Percentiles rank a stretch among this genome's conserved stretches.
phyloP scores from a whole-genome alignment of 2,888 invertebrate genomes.

The Pyrochroa serraticornis region DNA sequence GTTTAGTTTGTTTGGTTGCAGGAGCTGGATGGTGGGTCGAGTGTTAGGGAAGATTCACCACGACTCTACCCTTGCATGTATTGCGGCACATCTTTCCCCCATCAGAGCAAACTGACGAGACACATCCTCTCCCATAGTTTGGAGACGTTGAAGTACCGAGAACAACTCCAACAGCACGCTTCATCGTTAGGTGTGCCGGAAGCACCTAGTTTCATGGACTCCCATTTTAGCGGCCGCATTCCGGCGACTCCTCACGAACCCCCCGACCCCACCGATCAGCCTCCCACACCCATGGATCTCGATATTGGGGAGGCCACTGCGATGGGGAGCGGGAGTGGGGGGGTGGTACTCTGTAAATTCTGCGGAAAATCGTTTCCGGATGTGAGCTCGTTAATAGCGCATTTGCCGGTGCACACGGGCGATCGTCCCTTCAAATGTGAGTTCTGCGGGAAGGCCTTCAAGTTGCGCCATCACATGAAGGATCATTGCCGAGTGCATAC shows the following conservation, averaged over 20 bases:
- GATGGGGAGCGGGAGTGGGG: conserved; percentile 52
- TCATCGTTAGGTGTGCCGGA: conserved; percentile 58
- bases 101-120: conserved; percentile 89
- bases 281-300: conserved; percentile 66
- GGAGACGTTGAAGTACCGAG: conserved; percentile 86
- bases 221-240: conserved; percentile 57
- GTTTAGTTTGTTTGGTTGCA: conserved; percentile 86
- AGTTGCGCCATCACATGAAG: conserved; percentile 91
- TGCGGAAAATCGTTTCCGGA: conserved; percentile 93
- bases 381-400: conserved; percentile 85
- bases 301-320: conserved; percentile 68
- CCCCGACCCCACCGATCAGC: conserved; percentile 60
- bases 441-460: conserved; percentile 93
- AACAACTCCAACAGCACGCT: conserved; percentile 67
- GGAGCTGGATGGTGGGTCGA: conserved; percentile 59
- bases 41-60: conserved; percentile 56
- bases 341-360: conserved; percentile 87
- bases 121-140: conserved; percentile 89
- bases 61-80: conserved; percentile 83
- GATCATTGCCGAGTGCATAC: conserved; percentile 93
- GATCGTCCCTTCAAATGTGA: conserved; percentile 92
- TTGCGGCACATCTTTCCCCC: conserved; percentile 87
- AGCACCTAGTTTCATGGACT: conserved; percentile 49
- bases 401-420: conserved; percentile 87
- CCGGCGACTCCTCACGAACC: conserved; percentile 55